Percentiles rank a stretch among this genome's conserved stretches.
Conservation (phyloP, 2,113 vertebrate species). For the Odocoileus hemionus region DNA sequence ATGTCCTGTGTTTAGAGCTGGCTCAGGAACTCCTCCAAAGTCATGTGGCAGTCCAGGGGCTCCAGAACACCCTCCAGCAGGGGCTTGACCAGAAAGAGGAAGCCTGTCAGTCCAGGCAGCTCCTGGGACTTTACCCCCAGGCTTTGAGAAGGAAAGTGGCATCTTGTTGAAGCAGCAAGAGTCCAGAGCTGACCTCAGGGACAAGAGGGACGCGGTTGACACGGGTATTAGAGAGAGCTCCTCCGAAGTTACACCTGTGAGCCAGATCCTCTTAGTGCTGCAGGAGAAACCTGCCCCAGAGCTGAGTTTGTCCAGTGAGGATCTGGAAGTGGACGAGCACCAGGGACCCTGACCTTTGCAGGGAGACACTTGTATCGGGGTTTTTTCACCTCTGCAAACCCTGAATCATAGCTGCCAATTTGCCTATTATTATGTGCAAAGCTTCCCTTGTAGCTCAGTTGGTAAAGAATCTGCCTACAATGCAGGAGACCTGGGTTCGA, state of each 20-base stretch:
- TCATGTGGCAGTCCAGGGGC: not conserved
- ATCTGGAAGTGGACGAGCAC: not conserved
- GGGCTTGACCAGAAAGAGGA: not conserved
- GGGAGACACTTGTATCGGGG: not conserved
- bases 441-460: not conserved
- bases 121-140: not conserved
- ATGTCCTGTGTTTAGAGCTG: not conserved
- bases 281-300: not conserved
- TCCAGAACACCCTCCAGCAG: not conserved
- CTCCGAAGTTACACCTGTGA: not conserved
- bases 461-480: not conserved
- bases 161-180: not conserved
- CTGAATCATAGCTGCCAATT: not conserved
- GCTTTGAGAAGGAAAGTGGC: not conserved
- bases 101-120: not conserved
- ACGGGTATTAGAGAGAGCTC: accelerated
- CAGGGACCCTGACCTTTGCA: not conserved
- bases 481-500: accelerated
- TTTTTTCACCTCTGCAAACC: not conserved
- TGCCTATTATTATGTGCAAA: not conserved
- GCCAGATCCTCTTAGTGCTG: accelerated
- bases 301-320: not conserved
- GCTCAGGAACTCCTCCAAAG: not conserved
- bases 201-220: not conserved
- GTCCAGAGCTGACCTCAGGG: not conserved